These are phyloP conservation scores for Anguilla obscura DNA, from an alignment of 2,797 vertebrate species.

Conservation along the genomic window DNA sequence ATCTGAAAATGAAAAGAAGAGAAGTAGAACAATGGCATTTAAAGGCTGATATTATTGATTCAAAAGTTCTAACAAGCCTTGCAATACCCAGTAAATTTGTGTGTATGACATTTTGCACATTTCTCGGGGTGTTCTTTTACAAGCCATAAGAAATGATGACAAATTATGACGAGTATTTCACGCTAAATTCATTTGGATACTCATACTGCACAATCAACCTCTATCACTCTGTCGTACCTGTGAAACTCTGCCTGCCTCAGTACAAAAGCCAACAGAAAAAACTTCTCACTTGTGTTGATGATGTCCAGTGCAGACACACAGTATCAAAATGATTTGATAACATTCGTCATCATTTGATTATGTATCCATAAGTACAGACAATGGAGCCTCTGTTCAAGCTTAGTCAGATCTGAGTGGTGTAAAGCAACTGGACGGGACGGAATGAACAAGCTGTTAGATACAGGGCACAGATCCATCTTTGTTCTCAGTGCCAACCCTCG, in stretches of 20 bases:
- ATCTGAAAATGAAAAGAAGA: not conserved
- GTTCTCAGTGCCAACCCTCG: not conserved
- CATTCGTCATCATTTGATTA: not conserved
- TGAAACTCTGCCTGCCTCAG: too few relatives aligned
- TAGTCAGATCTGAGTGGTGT: not conserved
- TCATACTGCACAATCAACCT: not conserved
- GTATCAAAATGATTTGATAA: not conserved
- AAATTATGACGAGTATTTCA: not conserved
- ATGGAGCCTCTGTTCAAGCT: not conserved
- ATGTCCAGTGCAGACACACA: not conserved
- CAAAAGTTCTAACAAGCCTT: not conserved
- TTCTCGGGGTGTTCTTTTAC: not conserved
- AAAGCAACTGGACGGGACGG: not conserved
- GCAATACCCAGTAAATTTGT: not conserved
- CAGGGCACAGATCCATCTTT: not conserved
- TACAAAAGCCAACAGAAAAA: too few relatives aligned
- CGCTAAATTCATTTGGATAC: not conserved
- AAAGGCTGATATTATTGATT: not conserved
- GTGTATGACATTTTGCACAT: not conserved
- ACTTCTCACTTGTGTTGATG: too few relatives aligned
- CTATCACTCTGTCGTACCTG: not conserved
- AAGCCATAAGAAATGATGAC: not conserved
- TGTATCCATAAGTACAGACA: not conserved
- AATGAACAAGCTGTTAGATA: not conserved
- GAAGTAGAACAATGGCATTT: not conserved